These are phyloP conservation scores for Cyrtonyx montezumae DNA, from an alignment of 2,113 vertebrate genomes.

Conservation along the genomic window DNA sequence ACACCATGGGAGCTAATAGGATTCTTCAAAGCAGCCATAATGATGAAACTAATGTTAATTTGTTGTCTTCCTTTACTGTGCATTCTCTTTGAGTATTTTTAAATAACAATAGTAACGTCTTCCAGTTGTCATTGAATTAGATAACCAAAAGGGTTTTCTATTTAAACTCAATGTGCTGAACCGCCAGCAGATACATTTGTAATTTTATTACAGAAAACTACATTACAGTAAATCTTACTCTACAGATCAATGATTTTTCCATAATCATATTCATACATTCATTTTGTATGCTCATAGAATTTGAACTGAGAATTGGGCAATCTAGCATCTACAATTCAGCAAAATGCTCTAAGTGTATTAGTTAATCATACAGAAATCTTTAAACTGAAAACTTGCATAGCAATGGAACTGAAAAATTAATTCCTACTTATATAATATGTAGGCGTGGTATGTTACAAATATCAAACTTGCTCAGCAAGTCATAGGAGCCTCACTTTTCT, in stretches of 20 bases:
- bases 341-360: background rate
- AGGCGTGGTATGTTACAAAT: background rate
- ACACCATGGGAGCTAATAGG: background rate
- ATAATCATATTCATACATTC: background rate
- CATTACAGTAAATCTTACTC: background rate
- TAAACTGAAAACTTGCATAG: background rate
- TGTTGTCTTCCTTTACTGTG: background rate
- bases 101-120: background rate
- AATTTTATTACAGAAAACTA: background rate
- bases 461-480: background rate
- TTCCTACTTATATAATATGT: background rate
- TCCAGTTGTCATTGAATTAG: background rate
- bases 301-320: background rate
- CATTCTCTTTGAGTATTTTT: background rate
- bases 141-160: background rate
- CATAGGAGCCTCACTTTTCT: background rate
- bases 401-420: background rate
- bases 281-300: background rate
- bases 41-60: background rate
- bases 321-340: background rate
- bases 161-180: background rate
- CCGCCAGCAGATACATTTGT: background rate
- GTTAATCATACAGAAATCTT: background rate
- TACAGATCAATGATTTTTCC: background rate
- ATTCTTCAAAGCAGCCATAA: slow-evolving; percentile 19